Percentiles rank a stretch among this genome's conserved stretches.
Evolutionary conservation across 2,797 vertebrate genomes (phyloP).

Genomic region (Hipposideros larvatus): DNA sequence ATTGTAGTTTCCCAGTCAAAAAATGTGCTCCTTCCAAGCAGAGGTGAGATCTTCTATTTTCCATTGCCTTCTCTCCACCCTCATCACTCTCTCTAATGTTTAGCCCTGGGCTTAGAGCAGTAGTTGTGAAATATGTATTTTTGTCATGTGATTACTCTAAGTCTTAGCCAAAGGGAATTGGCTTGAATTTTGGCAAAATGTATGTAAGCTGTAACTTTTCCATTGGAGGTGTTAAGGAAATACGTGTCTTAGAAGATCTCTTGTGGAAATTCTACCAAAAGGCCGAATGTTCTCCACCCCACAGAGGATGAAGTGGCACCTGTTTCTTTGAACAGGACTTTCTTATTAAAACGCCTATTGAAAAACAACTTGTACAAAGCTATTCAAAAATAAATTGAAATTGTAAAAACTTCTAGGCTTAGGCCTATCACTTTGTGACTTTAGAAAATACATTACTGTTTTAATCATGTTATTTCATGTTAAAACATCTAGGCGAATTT

Average conservation of each 20-base stretch:
- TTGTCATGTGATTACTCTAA: background rate
- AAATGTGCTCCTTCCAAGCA: background rate
- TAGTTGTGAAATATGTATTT: background rate
- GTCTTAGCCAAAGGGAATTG: background rate
- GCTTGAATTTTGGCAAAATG: background rate
- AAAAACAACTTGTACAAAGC: background rate
- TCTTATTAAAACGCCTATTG: background rate
- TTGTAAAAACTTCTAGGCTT: background rate
- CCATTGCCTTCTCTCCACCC: fast-evolving
- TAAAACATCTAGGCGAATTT: slow-evolving; percentile 5
- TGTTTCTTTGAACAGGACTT: background rate
- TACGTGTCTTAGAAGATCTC: background rate
- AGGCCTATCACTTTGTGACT: background rate
- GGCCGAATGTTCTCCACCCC: background rate
- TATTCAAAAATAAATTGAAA: background rate
- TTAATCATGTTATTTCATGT: background rate
- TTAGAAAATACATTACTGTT: background rate
- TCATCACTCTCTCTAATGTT: background rate
- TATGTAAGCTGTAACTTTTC: background rate
- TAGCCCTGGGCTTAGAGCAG: background rate
- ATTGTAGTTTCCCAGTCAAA: background rate
- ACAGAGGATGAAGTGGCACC: background rate
- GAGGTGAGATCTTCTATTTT: background rate
- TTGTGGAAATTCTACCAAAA: slow-evolving; percentile 2
- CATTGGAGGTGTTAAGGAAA: background rate